A percentile compares a stretch with the other conserved stretches of the same genome.
Conservation (phyloP, 2,888 invertebrate genomes). For the Sesia apiformis region DNA sequence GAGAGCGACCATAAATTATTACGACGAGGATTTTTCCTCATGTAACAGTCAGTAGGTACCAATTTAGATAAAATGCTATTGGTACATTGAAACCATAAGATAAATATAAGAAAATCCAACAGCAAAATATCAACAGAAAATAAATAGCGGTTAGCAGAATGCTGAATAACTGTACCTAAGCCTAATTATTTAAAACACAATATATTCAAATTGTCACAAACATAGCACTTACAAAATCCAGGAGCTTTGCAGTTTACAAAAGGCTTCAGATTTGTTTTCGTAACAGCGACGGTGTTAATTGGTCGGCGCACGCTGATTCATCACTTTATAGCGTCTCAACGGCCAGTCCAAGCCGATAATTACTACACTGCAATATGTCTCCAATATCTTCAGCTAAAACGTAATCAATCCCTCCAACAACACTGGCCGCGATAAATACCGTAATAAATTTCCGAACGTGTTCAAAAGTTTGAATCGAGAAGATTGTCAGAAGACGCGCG, state of each 20-base stretch:
- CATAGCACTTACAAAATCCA: constrained; percentile 54
- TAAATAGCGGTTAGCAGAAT: too few species aligned
- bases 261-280: constrained; percentile 62
- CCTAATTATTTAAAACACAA: too few species aligned
- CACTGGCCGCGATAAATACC: constrained; percentile 20
- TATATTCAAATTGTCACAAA: background rate
- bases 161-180: too few species aligned
- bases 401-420: constrained; percentile 12
- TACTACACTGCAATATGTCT: constrained; percentile 50
- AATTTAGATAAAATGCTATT: too few species aligned
- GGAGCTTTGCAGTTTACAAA: constrained; percentile 27
- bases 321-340: constrained; percentile 68
- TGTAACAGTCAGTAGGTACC: too few species aligned
- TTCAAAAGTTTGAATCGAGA: constrained; percentile 51
- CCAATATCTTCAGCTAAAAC: constrained; percentile 26
- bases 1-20: too few species aligned
- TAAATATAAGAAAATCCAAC: too few species aligned
- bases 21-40: too few species aligned
- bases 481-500: constrained; percentile 59
- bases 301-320: constrained; percentile 71
- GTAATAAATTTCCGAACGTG: constrained; percentile 41
- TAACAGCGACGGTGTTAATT: constrained; percentile 64
- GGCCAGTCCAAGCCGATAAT: constrained; percentile 53
- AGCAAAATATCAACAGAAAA: too few species aligned
- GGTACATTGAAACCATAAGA: too few species aligned